A percentile compares a stretch with the other conserved stretches of the same genome.
Evolutionary conservation across 2,113 vertebrate species (phyloP).

Genomic region (Burhinus oedicnemus): DNA sequence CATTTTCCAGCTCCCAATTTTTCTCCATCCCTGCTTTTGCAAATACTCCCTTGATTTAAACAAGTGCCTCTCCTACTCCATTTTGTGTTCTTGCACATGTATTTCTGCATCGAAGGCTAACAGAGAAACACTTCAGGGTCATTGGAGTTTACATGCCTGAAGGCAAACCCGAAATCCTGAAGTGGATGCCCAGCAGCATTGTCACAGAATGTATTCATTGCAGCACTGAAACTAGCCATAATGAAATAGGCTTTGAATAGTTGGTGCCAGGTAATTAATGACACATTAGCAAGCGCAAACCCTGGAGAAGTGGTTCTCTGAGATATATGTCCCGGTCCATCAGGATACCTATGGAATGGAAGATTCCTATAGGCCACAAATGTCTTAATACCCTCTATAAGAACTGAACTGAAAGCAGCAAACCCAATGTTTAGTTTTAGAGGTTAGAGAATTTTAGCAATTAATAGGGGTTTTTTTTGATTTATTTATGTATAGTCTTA

Average conservation of each 20-base stretch:
- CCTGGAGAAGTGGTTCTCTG: neutral
- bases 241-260: neutral
- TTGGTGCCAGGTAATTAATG: neutral
- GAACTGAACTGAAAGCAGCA: neutral
- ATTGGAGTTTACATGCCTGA: neutral
- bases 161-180: neutral
- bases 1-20: neutral
- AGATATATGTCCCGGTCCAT: neutral
- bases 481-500: neutral
- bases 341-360: neutral
- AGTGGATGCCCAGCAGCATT: neutral
- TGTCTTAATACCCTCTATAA: neutral
- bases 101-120: neutral
- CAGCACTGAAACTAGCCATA: neutral
- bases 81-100: neutral
- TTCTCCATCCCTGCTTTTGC: neutral
- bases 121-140: neutral
- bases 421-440: neutral
- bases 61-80: neutral
- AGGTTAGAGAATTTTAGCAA: neutral
- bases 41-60: neutral
- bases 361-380: neutral
- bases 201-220: neutral
- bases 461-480: neutral
- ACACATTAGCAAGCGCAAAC: neutral